Evolutionary conservation across 2,888 invertebrate species (phyloP).

Genomic region (Bimastos eiseni): DNA sequence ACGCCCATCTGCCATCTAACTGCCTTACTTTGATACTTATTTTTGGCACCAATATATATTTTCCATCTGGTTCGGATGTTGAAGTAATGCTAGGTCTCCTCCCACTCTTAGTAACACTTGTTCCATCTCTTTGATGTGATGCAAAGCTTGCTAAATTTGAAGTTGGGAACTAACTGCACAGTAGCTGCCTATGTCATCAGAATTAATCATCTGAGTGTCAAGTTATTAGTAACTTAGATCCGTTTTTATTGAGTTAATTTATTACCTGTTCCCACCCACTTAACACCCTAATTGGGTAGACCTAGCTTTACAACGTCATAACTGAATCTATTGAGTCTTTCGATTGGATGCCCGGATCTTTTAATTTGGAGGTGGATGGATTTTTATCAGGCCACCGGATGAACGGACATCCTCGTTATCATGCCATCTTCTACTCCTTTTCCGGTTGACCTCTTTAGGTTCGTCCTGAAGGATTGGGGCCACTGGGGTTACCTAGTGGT

Average conservation of each 20-base stretch:
- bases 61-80: neutral
- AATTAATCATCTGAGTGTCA: neutral
- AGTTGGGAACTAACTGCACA: neutral
- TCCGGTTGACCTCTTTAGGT: neutral
- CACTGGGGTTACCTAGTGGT: neutral
- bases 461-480: neutral
- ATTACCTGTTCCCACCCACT: neutral
- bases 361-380: neutral
- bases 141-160: neutral
- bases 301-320: neutral
- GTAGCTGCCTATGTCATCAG: neutral
- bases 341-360: neutral
- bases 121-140: neutral
- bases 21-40: neutral
- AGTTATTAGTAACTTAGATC: neutral
- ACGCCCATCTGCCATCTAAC: neutral
- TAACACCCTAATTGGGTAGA: neutral
- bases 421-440: neutral
- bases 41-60: neutral
- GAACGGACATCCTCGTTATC: neutral
- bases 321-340: neutral
- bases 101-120: neutral
- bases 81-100: neutral
- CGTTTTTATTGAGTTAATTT: neutral
- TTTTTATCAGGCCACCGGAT: neutral